phyloP scores from a whole-genome alignment of 2,113 vertebrate genomes.

The Protobothrops flavoviridis region DNA sequence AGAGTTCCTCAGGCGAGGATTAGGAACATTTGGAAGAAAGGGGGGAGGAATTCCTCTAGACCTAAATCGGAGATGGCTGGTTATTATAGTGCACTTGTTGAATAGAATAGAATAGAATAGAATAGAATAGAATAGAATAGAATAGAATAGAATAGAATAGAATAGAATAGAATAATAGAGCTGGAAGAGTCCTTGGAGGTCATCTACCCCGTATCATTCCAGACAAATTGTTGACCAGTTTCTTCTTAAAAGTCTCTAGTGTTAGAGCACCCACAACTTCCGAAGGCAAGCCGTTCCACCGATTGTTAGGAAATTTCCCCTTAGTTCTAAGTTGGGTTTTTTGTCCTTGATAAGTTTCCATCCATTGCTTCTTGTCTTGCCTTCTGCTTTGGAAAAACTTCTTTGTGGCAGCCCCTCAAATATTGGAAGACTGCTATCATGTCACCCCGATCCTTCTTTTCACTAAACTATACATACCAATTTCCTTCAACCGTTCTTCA shows the following conservation, averaged over 20 bases:
- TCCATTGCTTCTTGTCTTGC: not conserved
- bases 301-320: no score
- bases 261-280: no score
- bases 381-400: not conserved
- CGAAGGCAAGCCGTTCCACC: accelerated
- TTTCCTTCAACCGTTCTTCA: not conserved
- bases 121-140: no score
- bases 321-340: not conserved
- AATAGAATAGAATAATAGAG: no score
- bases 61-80: not conserved
- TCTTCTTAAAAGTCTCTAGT: no score
- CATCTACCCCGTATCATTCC: no score
- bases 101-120: no score
- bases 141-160: no score
- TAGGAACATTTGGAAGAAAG: not conserved
- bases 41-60: not conserved
- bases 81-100: not conserved
- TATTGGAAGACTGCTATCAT: not conserved
- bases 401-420: not conserved
- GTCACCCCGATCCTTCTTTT: not conserved
- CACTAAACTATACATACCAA: not conserved
- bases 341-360: not conserved
- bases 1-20: not conserved
- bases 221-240: no score
- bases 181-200: no score